Evolutionary conservation across 2,113 vertebrate genomes (phyloP).

Genomic region (Aptenodytes forsteri): DNA sequence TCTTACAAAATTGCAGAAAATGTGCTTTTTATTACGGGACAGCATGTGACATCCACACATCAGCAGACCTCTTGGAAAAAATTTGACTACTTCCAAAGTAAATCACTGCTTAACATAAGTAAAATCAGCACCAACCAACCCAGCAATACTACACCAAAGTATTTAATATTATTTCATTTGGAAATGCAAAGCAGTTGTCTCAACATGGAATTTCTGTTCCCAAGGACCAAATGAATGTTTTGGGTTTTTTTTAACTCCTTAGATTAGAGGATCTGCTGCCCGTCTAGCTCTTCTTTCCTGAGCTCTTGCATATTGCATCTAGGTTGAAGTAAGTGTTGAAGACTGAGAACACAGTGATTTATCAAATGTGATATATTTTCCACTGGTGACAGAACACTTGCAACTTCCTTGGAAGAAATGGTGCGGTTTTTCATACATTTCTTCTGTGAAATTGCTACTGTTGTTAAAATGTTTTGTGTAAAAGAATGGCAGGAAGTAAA

Average conservation of each 20-base stretch:
- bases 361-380: neutral
- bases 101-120: neutral
- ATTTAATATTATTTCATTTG: neutral
- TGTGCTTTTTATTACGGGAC: neutral
- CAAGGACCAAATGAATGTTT: neutral
- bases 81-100: neutral
- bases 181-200: slow-evolving; percentile 28
- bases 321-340: neutral
- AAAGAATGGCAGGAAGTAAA: neutral
- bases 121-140: neutral
- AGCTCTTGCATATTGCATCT: neutral
- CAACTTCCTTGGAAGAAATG: neutral
- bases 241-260: neutral
- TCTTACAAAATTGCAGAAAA: neutral
- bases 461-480: neutral
- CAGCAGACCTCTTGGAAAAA: neutral
- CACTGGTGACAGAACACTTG: neutral
- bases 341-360: neutral
- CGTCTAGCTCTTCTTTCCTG: neutral
- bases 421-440: neutral
- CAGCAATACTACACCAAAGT: neutral
- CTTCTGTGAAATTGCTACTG: neutral
- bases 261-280: neutral
- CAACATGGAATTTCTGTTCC: neutral
- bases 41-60: neutral